phyloP scores from a whole-genome alignment of 1,140 invertebrate species.

The Drosophila kohkoa region DNA sequence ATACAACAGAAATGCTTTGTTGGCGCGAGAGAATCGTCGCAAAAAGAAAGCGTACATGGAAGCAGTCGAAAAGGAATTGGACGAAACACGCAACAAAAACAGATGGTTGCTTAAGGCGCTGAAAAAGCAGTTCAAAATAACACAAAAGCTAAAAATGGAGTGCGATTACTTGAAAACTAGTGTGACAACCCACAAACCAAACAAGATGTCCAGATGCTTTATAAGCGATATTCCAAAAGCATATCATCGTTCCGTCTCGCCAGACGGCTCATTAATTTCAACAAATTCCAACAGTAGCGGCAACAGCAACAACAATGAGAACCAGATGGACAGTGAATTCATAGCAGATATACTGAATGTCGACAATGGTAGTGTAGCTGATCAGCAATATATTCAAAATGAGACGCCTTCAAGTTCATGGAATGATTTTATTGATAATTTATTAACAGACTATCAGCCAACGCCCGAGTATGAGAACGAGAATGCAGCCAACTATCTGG shows the following conservation, averaged over 20 bases:
- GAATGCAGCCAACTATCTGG: constrained; percentile 34
- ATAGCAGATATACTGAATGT: constrained; percentile 24
- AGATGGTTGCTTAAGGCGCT: constrained; percentile 85
- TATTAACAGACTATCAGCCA: constrained; percentile 62
- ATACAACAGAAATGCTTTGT: constrained; percentile 85
- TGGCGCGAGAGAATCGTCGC: constrained; percentile 87
- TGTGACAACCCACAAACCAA: constrained; percentile 14
- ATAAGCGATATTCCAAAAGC: constrained; percentile 15
- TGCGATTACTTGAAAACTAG: constrained; percentile 85
- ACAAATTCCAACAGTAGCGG: constrained; percentile 44
- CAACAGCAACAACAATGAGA: constrained; percentile 40
- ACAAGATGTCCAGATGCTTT: not conserved
- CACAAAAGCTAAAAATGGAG: constrained; percentile 85
- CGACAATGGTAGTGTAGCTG: constrained; percentile 55
- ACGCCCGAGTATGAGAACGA: constrained; percentile 36
- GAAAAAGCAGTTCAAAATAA: constrained; percentile 85
- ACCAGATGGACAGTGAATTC: constrained; percentile 25
- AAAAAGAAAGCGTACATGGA: constrained; percentile 87
- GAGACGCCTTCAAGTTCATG: constrained; percentile 51
- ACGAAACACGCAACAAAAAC: constrained; percentile 85
- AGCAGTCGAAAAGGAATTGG: constrained; percentile 86
- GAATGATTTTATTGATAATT: constrained; percentile 65
- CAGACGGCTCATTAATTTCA: constrained; percentile 37
- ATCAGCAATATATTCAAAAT: constrained; percentile 25
- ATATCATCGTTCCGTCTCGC: constrained; percentile 21